These are phyloP conservation scores for Bombus pyrosoma DNA, from an alignment of 1,140 invertebrate species.

Conservation along the genomic window DNA sequence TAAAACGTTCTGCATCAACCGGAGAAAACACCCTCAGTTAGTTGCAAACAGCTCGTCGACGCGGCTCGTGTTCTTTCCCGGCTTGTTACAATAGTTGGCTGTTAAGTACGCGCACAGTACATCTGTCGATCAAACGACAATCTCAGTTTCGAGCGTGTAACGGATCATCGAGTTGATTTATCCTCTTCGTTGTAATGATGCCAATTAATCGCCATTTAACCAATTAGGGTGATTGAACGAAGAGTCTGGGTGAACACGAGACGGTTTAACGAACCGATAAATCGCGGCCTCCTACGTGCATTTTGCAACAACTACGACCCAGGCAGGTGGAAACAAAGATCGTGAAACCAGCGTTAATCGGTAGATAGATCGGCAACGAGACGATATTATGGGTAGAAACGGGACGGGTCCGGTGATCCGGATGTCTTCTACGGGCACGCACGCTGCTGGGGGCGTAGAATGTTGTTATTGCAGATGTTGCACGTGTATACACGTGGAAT, in stretches of 20 bases:
- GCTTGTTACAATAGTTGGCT: no score
- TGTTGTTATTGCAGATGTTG: constrained; percentile 89
- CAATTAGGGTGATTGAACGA: constrained; percentile 39
- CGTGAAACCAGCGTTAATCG: no score
- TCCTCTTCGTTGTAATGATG: not conserved
- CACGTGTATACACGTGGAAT: constrained; percentile 90
- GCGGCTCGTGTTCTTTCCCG: not conserved
- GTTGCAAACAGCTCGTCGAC: constrained; percentile 35
- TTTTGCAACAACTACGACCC: not conserved
- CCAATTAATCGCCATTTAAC: constrained; percentile 54
- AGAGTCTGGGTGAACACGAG: constrained; percentile 25
- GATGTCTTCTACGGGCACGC: constrained; percentile 64
- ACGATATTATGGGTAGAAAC: constrained; percentile 44
- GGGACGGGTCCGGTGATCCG: constrained; percentile 71
- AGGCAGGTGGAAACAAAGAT: not conserved
- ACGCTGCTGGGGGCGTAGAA: constrained; percentile 83
- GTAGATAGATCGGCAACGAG: not conserved
- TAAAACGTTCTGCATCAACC: constrained; percentile 32
- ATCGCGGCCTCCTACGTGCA: not conserved
- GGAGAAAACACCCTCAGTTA: constrained; percentile 45
- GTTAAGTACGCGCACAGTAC: not conserved
- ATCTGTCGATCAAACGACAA: not conserved
- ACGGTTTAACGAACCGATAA: constrained; percentile 42
- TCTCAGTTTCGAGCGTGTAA: not conserved
- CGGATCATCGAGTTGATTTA: constrained; percentile 10